phyloP scores from a whole-genome alignment of 23 tunicate species.

The Phallusia fumigata region DNA sequence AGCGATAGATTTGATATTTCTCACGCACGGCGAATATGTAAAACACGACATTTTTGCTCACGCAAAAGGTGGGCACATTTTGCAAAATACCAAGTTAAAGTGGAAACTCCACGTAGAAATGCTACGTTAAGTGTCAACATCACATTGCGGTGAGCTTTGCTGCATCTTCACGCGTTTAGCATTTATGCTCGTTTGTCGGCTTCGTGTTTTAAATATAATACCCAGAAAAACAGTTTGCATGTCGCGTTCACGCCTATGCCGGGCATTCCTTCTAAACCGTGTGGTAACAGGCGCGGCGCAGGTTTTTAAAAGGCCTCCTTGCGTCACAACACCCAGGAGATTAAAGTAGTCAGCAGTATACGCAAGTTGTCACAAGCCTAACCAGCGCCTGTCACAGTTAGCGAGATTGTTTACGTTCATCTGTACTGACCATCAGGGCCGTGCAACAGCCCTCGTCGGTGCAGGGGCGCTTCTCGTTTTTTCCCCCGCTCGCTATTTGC shows the following conservation, averaged over 20 bases:
- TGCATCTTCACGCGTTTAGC: too few relatives aligned
- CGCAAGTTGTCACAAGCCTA: neutral
- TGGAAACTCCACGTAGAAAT: too few relatives aligned
- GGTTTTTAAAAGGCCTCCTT: neutral
- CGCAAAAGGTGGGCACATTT: too few relatives aligned
- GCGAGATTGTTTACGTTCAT: conserved; percentile 5
- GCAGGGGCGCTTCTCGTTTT: neutral
- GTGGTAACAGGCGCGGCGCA: neutral
- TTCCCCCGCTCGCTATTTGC: neutral
- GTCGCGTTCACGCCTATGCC: neutral
- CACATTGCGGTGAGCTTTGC: too few relatives aligned
- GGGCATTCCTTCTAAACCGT: neutral
- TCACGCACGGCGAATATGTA: too few relatives aligned
- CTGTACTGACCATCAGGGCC: neutral
- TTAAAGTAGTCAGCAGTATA: neutral
- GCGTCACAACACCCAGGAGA: neutral
- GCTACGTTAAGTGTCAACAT: too few relatives aligned
- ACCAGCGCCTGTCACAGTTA: neutral
- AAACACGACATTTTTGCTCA: too few relatives aligned
- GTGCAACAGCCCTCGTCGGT: neutral
- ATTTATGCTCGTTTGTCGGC: too few relatives aligned
- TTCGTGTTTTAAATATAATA: too few relatives aligned
- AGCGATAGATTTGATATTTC: too few relatives aligned
- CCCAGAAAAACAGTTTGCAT: too few relatives aligned
- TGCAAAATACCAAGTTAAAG: too few relatives aligned